A percentile compares a stretch with the other conserved stretches of the same genome.
phyloP scores from a whole-genome alignment of 2,888 invertebrate genomes.

The Fissipunctia ypsillon region DNA sequence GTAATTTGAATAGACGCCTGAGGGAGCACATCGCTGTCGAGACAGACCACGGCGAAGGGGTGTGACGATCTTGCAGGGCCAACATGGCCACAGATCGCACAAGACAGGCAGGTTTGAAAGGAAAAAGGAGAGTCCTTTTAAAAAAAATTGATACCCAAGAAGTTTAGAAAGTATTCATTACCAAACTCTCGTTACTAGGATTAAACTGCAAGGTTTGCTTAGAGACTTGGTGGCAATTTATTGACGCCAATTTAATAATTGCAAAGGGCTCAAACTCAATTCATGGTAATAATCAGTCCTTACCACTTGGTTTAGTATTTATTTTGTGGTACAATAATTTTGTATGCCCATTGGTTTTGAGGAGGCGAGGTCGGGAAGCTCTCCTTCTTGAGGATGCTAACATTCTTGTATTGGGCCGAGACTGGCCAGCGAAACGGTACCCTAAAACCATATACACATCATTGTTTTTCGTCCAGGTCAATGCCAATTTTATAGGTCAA shows the following conservation, averaged over 20 bases:
- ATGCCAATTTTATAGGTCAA: background rate
- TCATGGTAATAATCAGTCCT: slow-evolving; percentile 44
- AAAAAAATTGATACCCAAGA: background rate
- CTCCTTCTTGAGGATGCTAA: slow-evolving; percentile 9
- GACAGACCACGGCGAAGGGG: too few relatives aligned
- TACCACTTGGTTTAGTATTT: slow-evolving; percentile 44
- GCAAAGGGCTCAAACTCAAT: background rate
- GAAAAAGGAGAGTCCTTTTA: too few relatives aligned
- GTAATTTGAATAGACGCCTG: too few relatives aligned
- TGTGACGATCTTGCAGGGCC: too few relatives aligned
- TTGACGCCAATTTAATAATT: background rate
- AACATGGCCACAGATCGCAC: too few relatives aligned
- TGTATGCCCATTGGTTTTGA: slow-evolving; percentile 8
- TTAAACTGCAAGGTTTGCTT: background rate
- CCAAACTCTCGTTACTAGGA: background rate
- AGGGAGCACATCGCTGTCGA: too few relatives aligned
- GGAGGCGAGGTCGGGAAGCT: background rate
- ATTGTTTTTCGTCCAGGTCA: slow-evolving; percentile 16
- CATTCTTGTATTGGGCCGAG: slow-evolving; percentile 21
- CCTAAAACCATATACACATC: slow-evolving; percentile 53
- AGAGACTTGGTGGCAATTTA: background rate
- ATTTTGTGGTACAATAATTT: slow-evolving; percentile 26
- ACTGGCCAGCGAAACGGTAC: slow-evolving; percentile 5
- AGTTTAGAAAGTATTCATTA: background rate
- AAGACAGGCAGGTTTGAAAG: too few relatives aligned